Base-by-base conservation (phyloP, 1,140 invertebrate genomes). In the Drosophila lacertosa region DNA sequence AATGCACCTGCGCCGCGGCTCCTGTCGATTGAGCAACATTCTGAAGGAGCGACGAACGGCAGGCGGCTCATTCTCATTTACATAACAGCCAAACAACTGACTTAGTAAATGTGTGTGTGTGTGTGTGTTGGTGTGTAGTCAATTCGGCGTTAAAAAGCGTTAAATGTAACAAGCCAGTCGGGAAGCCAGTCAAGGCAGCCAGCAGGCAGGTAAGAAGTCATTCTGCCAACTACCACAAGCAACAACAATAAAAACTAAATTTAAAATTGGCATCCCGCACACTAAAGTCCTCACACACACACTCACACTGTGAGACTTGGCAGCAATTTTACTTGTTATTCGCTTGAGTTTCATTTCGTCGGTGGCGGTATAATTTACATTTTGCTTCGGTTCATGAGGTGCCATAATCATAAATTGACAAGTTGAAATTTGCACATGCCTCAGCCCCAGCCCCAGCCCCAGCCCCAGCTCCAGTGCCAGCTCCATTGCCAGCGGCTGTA, bases 351-450 rank as follows among this genome's bases (percentile, higher is more conserved):
- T 77, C 77, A 86, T 86, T 84, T 86, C 51, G 75, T 74, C 15
- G 71, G 42, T 57, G 74, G 74, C 74, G 78, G 78, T 88, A 88
- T 89, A 88, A 88, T 88, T 88, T 88, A 88, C 83, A 88, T 88
- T 88, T 84, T 72, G 53, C 63, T 66, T 82, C 77, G 77, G 51
- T 88, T 89, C 82, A 88, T 66, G 74, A 89, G 82, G 82, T 88
- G 82, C 82, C 82, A 88, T 88, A 88, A 88, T 88, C 82, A 88
- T 88, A 88, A 88, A 88, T 88, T 88, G 82, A 88, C 82, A 88
- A 88, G 74, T 88, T 69, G 83, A 88, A 89, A 83, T 88, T 88
- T 88, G 83, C 83, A 88, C 82, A 86, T 74, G 77, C 57, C 60
- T 70, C n/a, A n/a, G n/a, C n/a, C n/a, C n/a, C n/a, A n/a, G n/a